Percentiles rank a stretch among this genome's conserved stretches.
phyloP scores from a whole-genome alignment of 92 coral and sea anemone genomes.

The Phymanthus crucifer region DNA sequence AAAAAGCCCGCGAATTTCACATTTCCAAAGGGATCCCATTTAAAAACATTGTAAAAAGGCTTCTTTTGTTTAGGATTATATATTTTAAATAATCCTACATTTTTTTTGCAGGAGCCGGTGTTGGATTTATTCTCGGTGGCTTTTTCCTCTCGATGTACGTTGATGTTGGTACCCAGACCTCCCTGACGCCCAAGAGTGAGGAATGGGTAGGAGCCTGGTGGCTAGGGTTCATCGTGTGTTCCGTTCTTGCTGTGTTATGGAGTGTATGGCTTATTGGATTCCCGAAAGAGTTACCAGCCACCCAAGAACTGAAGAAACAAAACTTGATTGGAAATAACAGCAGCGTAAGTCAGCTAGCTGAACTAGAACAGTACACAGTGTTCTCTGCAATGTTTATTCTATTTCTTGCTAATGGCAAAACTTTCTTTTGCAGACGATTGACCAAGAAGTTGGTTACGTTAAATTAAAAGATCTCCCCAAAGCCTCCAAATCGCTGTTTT shows the following conservation, averaged over 20 bases:
- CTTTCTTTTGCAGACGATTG: neutral
- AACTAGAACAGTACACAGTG: neutral
- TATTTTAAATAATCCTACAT: too few species aligned
- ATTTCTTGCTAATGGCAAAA: neutral
- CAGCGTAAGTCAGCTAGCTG: constrained; percentile 21
- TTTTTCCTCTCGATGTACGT: constrained; percentile 76
- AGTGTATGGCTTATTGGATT: constrained; percentile 70
- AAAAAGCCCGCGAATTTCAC: too few species aligned
- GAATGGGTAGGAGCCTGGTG: constrained; percentile 97
- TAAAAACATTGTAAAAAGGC: too few species aligned
- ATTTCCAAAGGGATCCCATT: too few species aligned
- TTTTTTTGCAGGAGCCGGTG: constrained; percentile 57
- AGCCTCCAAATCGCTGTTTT: constrained; percentile 66
- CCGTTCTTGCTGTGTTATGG: constrained; percentile 52
- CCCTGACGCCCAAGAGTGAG: constrained; percentile 62
- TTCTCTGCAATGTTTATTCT: too few species aligned
- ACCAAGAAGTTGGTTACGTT: constrained; percentile 43
- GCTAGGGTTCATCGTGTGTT: constrained; percentile 71
- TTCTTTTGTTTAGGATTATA: too few species aligned
- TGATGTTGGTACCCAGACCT: constrained; percentile 61
- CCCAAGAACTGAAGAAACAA: constrained; percentile 43
- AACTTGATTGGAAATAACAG: constrained; percentile 25
- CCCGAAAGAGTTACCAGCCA: constrained; percentile 68
- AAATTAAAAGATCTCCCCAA: constrained; percentile 62
- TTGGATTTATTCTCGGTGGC: constrained; percentile 65